These are phyloP conservation scores for Prinia subflava DNA, from an alignment of 2,113 vertebrate species.

Conservation along the genomic window DNA sequence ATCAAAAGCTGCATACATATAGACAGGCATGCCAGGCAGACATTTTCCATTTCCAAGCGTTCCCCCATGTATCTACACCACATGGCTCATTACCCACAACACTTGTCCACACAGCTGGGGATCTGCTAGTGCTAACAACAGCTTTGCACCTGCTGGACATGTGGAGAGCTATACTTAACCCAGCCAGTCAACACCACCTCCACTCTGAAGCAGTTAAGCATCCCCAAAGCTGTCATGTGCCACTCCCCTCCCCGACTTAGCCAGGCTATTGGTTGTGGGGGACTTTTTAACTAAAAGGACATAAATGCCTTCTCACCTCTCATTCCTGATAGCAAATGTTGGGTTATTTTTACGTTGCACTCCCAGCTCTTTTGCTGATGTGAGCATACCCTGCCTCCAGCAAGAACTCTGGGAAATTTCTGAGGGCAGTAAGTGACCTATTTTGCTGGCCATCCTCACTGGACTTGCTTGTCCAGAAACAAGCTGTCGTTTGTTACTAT, in stretches of 20 bases:
- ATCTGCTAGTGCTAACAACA: slow-evolving; percentile 38
- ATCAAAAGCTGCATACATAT: neutral
- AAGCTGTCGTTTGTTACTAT: neutral
- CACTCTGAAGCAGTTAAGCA: neutral
- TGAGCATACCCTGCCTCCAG: neutral
- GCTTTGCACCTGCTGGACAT: slow-evolving; percentile 50
- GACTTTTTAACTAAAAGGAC: neutral
- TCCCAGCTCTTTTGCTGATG: neutral
- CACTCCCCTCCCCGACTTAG: neutral
- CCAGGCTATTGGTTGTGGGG: neutral
- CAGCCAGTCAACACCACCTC: slow-evolving; percentile 16
- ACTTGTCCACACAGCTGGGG: slow-evolving; percentile 42
- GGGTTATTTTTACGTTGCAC: neutral
- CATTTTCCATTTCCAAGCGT: slow-evolving; percentile 15
- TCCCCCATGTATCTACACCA: neutral
- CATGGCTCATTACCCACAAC: neutral
- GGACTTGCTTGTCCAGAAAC: neutral
- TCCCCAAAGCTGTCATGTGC: neutral
- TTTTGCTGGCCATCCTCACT: neutral
- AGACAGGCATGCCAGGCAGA: neutral
- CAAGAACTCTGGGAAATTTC: neutral
- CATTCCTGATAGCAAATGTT: slow-evolving; percentile 20
- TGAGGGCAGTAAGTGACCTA: neutral
- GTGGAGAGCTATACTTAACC: slow-evolving; percentile 57
- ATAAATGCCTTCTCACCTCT: slow-evolving; percentile 16